Evolutionary conservation across 2,113 vertebrate genomes (phyloP).

Genomic region (Ifrita kowaldi): DNA sequence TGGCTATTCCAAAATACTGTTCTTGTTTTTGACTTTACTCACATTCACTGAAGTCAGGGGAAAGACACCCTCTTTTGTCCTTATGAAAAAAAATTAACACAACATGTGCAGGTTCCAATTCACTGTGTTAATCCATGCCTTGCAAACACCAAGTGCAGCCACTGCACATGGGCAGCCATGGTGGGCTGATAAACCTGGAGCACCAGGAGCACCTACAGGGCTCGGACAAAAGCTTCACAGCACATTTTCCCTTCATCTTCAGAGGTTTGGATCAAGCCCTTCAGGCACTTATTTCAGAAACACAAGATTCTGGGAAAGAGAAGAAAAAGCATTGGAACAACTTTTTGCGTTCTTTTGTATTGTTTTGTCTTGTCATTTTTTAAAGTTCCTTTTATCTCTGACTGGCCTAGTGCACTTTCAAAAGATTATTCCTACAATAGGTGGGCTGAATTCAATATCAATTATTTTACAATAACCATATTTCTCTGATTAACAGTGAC

Average conservation of each 20-base stretch:
- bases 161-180: fast-evolving
- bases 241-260: background rate
- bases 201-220: background rate
- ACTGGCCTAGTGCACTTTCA: background rate
- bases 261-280: background rate
- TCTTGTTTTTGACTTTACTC: background rate
- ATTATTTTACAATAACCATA: background rate
- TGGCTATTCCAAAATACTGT: background rate
- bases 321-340: background rate
- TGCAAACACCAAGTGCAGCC: background rate
- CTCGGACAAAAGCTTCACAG: background rate
- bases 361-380: background rate
- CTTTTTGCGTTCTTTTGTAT: background rate
- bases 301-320: background rate
- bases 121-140: background rate
- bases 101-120: background rate
- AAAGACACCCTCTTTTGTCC: background rate
- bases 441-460: background rate
- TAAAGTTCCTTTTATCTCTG: background rate
- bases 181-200: background rate
- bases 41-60: background rate
- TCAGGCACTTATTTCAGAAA: background rate
- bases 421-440: background rate
- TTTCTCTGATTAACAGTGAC: background rate
- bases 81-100: background rate